phyloP scores from a whole-genome alignment of 2,888 invertebrate species.

The Mimachlamys varia region DNA sequence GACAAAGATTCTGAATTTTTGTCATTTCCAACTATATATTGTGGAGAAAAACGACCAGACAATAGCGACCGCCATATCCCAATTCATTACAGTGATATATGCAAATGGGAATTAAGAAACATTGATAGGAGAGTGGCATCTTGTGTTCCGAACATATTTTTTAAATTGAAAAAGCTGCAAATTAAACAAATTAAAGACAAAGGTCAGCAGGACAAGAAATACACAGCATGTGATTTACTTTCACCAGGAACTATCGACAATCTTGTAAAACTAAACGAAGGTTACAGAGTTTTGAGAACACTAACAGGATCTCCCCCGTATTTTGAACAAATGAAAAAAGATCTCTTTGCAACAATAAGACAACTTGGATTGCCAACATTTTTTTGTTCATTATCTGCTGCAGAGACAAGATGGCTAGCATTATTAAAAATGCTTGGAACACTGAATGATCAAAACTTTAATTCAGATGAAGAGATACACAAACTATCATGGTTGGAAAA shows the following conservation, averaged over 20 bases:
- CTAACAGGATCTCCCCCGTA: constrained; percentile 56
- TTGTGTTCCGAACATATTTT: constrained; percentile 27
- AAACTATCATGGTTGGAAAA: constrained; percentile 38
- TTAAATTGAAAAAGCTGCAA: constrained; percentile 40
- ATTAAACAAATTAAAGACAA: constrained; percentile 41
- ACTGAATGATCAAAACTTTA: constrained; percentile 36
- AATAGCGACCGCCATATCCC: too few relatives aligned
- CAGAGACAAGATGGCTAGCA: constrained; percentile 5
- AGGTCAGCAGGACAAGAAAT: not conserved
- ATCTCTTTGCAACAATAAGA: too few relatives aligned
- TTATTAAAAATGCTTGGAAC: not conserved
- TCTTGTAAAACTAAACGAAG: constrained; percentile 37
- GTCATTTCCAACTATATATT: too few relatives aligned
- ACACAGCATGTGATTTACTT: constrained; percentile 39
- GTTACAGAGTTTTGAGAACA: constrained; percentile 48
- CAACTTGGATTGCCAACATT: not conserved
- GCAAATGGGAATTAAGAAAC: too few relatives aligned
- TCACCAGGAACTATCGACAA: not conserved
- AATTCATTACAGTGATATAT: too few relatives aligned
- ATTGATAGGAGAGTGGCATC: too few relatives aligned
- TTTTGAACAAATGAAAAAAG: too few relatives aligned
- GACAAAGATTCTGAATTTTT: too few relatives aligned
- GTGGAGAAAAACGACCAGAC: too few relatives aligned
- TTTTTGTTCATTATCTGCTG: constrained; percentile 37
- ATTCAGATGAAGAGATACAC: constrained; percentile 42